phyloP scores from a whole-genome alignment of 2,113 vertebrate genomes.

The Lota lota region DNA sequence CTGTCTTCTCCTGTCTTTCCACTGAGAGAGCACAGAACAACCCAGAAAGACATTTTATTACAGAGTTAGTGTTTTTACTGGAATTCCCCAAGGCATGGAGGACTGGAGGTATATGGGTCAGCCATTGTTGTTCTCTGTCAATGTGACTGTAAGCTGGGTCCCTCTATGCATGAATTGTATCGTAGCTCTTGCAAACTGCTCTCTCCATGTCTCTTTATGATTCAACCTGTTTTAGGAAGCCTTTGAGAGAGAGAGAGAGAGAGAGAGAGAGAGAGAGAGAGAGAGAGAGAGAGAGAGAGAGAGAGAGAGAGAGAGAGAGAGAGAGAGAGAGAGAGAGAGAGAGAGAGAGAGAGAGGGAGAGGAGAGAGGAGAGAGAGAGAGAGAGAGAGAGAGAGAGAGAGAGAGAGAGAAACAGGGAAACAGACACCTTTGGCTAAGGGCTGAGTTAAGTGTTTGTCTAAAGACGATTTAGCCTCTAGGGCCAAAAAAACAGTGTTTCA shows the following conservation, averaged over 20 bases:
- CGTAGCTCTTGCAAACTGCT: too few species aligned
- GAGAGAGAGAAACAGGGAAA: neutral
- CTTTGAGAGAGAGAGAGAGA: conserved; percentile 15
- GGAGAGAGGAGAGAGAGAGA: neutral
- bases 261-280: conserved; percentile 3
- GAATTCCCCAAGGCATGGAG: conserved; percentile 23
- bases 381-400: neutral
- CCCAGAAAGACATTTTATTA: conserved; percentile 39
- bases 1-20: too few species aligned
- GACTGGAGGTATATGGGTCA: conserved; percentile 25
- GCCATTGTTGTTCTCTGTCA: conserved; percentile 25
- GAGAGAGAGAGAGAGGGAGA: conserved; percentile 1
- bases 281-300: neutral
- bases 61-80: conserved; percentile 43
- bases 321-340: too few species aligned
- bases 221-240: conserved; percentile 17
- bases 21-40: conserved; percentile 10
- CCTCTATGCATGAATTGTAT: conserved; percentile 4
- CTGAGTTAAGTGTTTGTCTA: too few species aligned
- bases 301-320: too few species aligned
- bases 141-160: conserved; percentile 19
- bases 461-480: too few species aligned
- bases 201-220: conserved; percentile 20
- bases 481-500: too few species aligned
- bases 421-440: too few species aligned